These are phyloP conservation scores for Poeciliopsis infans DNA, from an alignment of 2,797 vertebrate species.

Conservation along the genomic window DNA sequence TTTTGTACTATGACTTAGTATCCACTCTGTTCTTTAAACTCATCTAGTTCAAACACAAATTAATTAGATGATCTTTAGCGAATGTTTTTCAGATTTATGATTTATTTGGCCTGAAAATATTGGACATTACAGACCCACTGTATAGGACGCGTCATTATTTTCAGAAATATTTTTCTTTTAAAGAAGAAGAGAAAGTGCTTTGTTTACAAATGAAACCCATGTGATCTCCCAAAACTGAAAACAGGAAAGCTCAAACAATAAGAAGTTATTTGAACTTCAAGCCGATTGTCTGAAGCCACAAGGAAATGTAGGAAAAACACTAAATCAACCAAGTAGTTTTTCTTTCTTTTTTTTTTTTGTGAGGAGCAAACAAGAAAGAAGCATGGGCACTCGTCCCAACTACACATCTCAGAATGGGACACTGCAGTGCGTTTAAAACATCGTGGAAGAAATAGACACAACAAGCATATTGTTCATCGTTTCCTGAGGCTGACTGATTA, in stretches of 20 bases:
- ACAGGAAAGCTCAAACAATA: constrained; percentile 84
- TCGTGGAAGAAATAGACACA: constrained; percentile 73
- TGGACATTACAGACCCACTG: background rate
- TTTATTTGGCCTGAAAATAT: constrained; percentile 9
- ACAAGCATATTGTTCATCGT: constrained; percentile 79
- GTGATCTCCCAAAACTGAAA: constrained; percentile 64
- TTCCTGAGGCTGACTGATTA: constrained; percentile 68
- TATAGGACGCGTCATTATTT: background rate
- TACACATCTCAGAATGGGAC: constrained; percentile 31
- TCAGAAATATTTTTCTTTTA: background rate
- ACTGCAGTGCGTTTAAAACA: constrained; percentile 46
- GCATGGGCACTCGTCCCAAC: constrained; percentile 30
- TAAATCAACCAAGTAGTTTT: constrained; percentile 41
- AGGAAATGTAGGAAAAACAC: constrained; percentile 76
- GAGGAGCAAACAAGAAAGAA: constrained; percentile 53
- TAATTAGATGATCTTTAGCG: background rate
- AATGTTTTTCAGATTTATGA: background rate
- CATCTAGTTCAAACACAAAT: background rate
- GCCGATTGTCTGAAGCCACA: constrained; percentile 66
- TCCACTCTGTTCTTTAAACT: background rate
- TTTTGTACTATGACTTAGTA: background rate
- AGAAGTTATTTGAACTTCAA: constrained; percentile 68
- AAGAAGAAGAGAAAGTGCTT: constrained; percentile 21
- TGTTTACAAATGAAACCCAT: constrained; percentile 33
- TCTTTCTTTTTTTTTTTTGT: constrained; percentile 15